These are phyloP conservation scores for Cygnus buccinator DNA, from an alignment of 2,113 vertebrate species.

Conservation along the genomic window DNA sequence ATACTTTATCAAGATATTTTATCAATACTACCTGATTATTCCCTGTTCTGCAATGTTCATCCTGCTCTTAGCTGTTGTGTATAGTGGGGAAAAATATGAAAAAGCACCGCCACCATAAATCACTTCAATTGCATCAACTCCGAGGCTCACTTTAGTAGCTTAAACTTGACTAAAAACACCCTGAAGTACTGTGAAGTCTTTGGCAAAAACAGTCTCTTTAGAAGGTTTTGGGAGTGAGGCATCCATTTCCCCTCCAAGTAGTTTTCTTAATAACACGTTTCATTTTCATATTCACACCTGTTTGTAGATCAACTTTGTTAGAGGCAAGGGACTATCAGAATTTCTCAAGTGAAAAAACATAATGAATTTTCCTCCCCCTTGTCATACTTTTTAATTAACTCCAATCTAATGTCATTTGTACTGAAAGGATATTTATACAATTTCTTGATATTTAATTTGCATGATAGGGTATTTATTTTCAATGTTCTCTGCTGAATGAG, in stretches of 20 bases:
- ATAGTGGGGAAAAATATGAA: neutral
- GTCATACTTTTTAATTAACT: slow-evolving; percentile 13
- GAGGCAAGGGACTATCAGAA: neutral
- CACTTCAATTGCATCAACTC: neutral
- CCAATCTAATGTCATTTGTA: neutral
- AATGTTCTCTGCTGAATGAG: neutral
- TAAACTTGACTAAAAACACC: neutral
- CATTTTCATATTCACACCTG: neutral
- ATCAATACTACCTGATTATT: neutral
- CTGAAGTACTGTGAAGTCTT: neutral
- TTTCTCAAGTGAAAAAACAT: slow-evolving; percentile 2
- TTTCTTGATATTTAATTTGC: neutral
- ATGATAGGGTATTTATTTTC: neutral
- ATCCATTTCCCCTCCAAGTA: neutral
- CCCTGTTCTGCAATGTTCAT: neutral
- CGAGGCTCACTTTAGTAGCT: neutral
- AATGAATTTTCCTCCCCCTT: neutral
- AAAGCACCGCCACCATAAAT: neutral
- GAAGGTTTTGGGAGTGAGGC: neutral
- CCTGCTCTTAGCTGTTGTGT: neutral
- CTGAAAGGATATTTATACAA: neutral
- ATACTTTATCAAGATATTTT: neutral
- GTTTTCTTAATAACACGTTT: neutral
- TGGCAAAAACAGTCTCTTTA: neutral
- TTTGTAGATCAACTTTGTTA: neutral